Base-by-base conservation (phyloP, 2,113 vertebrate genomes). In the Pteropus alecto region DNA sequence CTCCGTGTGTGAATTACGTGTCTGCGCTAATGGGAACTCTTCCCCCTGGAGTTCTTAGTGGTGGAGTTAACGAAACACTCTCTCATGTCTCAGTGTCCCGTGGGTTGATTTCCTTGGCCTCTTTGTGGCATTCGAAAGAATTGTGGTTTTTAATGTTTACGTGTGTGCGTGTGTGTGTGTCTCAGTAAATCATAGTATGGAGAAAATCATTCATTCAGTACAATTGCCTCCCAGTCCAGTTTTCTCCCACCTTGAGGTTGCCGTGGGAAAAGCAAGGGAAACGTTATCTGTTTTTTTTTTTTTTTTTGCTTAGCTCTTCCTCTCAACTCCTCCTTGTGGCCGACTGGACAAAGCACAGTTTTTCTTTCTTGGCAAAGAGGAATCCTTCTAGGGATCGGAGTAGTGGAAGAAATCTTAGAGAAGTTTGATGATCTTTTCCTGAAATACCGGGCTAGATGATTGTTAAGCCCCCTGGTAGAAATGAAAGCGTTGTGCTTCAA, bases 321-420 rank as follows among this genome's bases (percentile, higher is more conserved):
- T 94, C 94, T 48, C 63, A 48, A 51, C 97, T 97, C 98, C 98
- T 94, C 97, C 97, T 97, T 83, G 97, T 96, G 98, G 98, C 38
- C 65, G 86, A 38, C 33, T 5, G 70, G 77, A 51, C 84, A 70
- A 85, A 97, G 81, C 67, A 89, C 97, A 95, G 85, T 30, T 92
- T 94, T 93, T 96, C 96, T 96, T 98, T 97, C 81, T 85, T 97
- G 93, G 86, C 65, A 93, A 87, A 67, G 41, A 43, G 56, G 48
- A 79, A 28, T 88, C 95, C 85, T 97, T 95, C 97, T 68, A 96
- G 94, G 96, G 67, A 94, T 91, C 56, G 19, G 89, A 74, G 43
- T 9, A 1, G 35, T 71, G 96, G 19, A 41, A 92, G 93, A 65
- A 91, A 41, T 60, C 46, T 60, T 58, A 43, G 48, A 61, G 67